Evolutionary conservation across 1,140 invertebrate species (phyloP).

Genomic region (Pissodes strobi): DNA sequence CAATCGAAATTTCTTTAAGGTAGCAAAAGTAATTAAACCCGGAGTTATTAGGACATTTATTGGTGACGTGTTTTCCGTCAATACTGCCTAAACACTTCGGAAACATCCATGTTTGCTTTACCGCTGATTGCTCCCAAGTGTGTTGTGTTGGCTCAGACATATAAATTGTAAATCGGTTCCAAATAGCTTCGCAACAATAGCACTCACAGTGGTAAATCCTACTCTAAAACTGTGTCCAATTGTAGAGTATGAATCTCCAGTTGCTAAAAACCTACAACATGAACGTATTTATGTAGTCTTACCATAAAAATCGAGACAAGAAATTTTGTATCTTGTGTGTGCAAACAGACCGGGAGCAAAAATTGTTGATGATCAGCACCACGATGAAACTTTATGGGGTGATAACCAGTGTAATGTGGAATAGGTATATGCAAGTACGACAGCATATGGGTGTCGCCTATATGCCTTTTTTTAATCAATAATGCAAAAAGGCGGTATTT

Average conservation of each 20-base stretch:
- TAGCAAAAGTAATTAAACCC: constrained; percentile 56
- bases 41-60: too few relatives aligned
- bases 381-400: too few relatives aligned
- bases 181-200: constrained; percentile 16
- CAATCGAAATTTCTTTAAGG: constrained; percentile 54
- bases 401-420: too few relatives aligned
- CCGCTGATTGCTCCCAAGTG: constrained; percentile 40
- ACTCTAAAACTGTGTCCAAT: constrained; percentile 27
- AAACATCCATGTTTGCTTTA: constrained; percentile 52
- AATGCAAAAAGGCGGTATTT: too few relatives aligned
- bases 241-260: constrained; percentile 21
- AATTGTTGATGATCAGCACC: too few relatives aligned
- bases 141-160: constrained; percentile 40
- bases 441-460: too few relatives aligned
- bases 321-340: too few relatives aligned
- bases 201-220: constrained; percentile 14
- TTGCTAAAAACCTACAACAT: constrained; percentile 24
- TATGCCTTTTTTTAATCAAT: too few relatives aligned
- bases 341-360: too few relatives aligned
- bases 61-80: constrained; percentile 57
- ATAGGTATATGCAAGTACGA: too few relatives aligned
- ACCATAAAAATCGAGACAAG: too few relatives aligned
- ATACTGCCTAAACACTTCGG: constrained; percentile 53
- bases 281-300: too few relatives aligned
- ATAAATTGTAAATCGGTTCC: constrained; percentile 21